Evolutionary conservation across 1,140 invertebrate genomes (phyloP), one percentile per base, ranked within the genome.

Genomic region (Pararge aegeria): DNA sequence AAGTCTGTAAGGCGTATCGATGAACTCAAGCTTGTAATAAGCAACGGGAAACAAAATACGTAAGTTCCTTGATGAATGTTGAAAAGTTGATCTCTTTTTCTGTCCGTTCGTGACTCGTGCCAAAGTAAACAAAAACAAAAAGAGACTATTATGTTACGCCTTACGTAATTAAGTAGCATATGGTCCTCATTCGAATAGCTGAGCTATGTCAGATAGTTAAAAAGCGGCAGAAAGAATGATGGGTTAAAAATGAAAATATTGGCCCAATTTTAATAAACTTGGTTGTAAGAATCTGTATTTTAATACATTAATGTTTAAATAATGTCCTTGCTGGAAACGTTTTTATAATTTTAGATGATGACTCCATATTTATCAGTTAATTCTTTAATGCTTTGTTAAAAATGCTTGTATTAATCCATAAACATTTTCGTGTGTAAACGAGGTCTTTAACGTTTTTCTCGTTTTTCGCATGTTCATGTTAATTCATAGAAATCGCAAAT

Each of bases 101-200:
- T 21, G 50, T 46, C 27, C 29, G 19, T 19, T 50, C 53, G 34
- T 59, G 61, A 62, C 70, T 70, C 64, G 67, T 75, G 77, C 77
- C 74, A 79, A 79, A 65, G 62, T 68, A 46, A 46, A 46, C 18
- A 46, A 46, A 79, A 79, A 77, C 72, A 76, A 68, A 64, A 73
- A 60, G 53, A 59, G 50, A 66, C 61, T 61, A 61, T 68, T 71
- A 58, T 62, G 59, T 68, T 67, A 67, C 60, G 66, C 42, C 20
- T 70, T 66, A 68, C 70, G 69, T 69, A 75, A 75, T 75, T 77
- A 75, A 69, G 67, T 30, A 66, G 63, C 67, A 73, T 76, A 64
- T 73, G 73, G 64, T 70, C 56, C 64, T 40, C 62, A 58, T 70
- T 65, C 30, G 62, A 59, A 67, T 57, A 63, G 55, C 49, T 56